A percentile compares a stretch with the other conserved stretches of the same genome.
phyloP scores from a whole-genome alignment of 2,113 vertebrate genomes.

The Orthochromis indermauri region DNA sequence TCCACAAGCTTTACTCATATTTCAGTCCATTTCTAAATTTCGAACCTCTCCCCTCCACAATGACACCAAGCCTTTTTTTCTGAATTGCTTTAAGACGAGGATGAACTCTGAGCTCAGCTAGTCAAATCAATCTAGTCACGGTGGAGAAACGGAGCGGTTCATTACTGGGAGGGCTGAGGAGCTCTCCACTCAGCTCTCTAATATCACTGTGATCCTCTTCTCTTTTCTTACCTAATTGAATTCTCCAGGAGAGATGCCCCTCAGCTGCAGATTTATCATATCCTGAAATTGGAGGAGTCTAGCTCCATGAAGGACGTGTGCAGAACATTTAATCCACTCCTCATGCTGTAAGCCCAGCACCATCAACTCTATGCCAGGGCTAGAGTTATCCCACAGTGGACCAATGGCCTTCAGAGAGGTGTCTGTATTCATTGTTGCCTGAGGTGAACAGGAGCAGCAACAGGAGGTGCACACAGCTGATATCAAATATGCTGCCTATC shows the following conservation, averaged over 20 bases:
- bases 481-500: conserved; percentile 38
- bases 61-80: conserved; percentile 1
- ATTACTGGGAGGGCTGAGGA: conserved; percentile 48
- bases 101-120: conserved; percentile 41
- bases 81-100: conserved; percentile 39
- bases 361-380: neutral
- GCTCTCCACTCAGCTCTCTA: conserved; percentile 51
- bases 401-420: conserved; percentile 15
- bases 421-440: neutral
- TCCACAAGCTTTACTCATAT: conserved; percentile 4
- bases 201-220: conserved; percentile 58
- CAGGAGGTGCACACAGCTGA: neutral
- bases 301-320: conserved; percentile 51
- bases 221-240: conserved; percentile 67
- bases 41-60: conserved; percentile 10
- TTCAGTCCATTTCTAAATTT: neutral
- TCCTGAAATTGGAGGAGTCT: conserved; percentile 61
- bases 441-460: conserved; percentile 2
- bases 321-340: conserved; percentile 54
- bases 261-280: conserved; percentile 60
- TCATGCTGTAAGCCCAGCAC: neutral
- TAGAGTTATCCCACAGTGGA: conserved; percentile 24
- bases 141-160: conserved; percentile 34
- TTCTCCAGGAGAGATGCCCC: conserved; percentile 61
- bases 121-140: conserved; percentile 59